A percentile compares a stretch with the other conserved stretches of the same genome.
Evolutionary conservation across 2,797 vertebrate genomes (phyloP).

Genomic region (Liasis olivaceus): DNA sequence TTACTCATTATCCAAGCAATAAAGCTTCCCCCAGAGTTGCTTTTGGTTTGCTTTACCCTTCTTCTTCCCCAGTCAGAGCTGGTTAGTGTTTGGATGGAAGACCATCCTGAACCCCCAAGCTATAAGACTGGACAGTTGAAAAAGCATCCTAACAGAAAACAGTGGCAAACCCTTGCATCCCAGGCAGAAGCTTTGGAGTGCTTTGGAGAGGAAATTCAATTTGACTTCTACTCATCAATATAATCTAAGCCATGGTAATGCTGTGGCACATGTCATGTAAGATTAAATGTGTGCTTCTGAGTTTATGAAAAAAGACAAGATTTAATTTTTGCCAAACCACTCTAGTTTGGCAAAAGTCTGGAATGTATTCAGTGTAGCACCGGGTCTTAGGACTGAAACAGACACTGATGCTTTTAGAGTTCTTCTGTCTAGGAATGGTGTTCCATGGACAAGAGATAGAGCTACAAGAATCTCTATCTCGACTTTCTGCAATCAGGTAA

Average conservation of each 20-base stretch:
- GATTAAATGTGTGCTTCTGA: neutral
- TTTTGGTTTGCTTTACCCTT: no score
- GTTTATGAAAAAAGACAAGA: neutral
- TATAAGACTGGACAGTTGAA: neutral
- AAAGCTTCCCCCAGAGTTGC: neutral
- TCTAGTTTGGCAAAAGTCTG: neutral
- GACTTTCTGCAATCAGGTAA: neutral
- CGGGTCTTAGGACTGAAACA: neutral
- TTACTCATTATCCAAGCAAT: neutral
- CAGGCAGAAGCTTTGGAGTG: no score
- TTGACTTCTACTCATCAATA: neutral
- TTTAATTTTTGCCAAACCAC: neutral
- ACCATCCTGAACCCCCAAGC: no score
- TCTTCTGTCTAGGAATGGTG: neutral
- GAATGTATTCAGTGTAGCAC: neutral
- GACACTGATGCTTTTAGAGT: neutral
- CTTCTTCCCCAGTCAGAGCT: no score
- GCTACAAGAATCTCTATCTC: neutral
- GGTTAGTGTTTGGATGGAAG: no score
- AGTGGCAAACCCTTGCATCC: neutral
- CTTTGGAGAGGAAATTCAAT: neutral
- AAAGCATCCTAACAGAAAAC: neutral
- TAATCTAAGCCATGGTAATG: neutral
- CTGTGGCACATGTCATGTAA: neutral
- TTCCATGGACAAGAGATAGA: neutral